Evolutionary conservation across 2,888 invertebrate species (phyloP).

Genomic region (Pheosia gnoma): DNA sequence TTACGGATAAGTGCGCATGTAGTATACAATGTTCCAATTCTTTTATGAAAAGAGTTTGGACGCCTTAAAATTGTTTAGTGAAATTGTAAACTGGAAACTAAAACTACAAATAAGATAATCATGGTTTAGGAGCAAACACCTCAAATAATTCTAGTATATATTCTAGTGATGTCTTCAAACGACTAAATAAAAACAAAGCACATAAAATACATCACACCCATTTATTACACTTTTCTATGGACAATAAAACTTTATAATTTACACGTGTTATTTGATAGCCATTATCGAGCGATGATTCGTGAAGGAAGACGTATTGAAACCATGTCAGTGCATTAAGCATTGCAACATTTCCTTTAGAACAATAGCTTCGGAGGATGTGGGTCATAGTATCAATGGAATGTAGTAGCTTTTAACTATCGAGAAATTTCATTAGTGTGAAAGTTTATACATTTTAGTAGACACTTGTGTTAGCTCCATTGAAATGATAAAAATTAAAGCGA

Average conservation of each 20-base stretch:
- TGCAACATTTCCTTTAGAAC: conserved; percentile 47
- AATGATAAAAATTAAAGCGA: too few species aligned
- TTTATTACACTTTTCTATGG: neutral
- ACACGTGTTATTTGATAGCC: conserved; percentile 28
- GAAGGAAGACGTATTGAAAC: conserved; percentile 28
- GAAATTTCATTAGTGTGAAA: too few species aligned
- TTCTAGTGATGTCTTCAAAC: neutral
- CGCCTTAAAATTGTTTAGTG: too few species aligned
- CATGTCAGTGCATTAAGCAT: conserved; percentile 42
- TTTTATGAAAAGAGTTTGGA: neutral
- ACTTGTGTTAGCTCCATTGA: too few species aligned
- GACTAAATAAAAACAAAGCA: neutral
- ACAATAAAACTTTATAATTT: conserved; percentile 5
- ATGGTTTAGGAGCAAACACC: too few species aligned
- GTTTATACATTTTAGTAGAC: too few species aligned
- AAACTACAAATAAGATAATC: too few species aligned
- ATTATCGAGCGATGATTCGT: conserved; percentile 31
- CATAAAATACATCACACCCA: neutral
- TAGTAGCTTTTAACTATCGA: too few species aligned
- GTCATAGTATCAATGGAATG: conserved; percentile 23
- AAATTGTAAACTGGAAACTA: neutral
- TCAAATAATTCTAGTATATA: too few species aligned
- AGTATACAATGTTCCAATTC: neutral
- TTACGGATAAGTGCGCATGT: conserved; percentile 19
- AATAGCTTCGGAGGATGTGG: conserved; percentile 36